Evolutionary conservation across 2,888 invertebrate genomes (phyloP), one percentile per base, ranked within the genome.

Genomic region (Poecilus cupreus): DNA sequence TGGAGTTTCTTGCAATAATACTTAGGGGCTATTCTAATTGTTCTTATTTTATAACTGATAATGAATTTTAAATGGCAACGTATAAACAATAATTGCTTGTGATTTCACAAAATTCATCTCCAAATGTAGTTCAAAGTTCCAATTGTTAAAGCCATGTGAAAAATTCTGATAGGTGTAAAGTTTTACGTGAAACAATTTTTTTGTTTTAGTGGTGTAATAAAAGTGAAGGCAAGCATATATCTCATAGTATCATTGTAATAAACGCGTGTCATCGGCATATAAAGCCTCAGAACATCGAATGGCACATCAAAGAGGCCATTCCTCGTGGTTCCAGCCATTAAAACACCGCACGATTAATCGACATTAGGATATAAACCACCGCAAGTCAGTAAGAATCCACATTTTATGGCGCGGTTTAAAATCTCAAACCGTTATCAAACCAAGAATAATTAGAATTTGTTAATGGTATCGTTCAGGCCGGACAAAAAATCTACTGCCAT

Each of bases 371-470:
- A 64, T 64, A 64, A 64, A 64, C 13, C 64, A 1, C 16, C 11
- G 37, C 18, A 16, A 20, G 18, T 68, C 37, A 32, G 68, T 13
- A 68, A 37, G 64, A 68, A 37, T 68, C 64, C 37, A 18, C 64
- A 32, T 68, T 68, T 68, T 68, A 68, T 68, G 32, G 18, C 64
- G 6, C 8, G 13, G 18, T 46, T 43, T 46, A 46, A 24, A 46
- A 46, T 72, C 43, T 72, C 72, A 37, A 54, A 72, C 72, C 46
- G 72, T 72, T 72, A 72, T 72, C 72, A 72, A 32, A 16, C 64
- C 16, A 2, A 43, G 72, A 46, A 68, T 68, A 72, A 72, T 72
- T 46, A 72, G 72, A 46, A 46, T 72, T 72, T 46, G 22, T 32
- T 32, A 32, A 32, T 32, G 32, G 32, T 32, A 32, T 32, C 32